Evolutionary conservation across 2,113 vertebrate species (phyloP).

Genomic region (Madoqua kirkii): DNA sequence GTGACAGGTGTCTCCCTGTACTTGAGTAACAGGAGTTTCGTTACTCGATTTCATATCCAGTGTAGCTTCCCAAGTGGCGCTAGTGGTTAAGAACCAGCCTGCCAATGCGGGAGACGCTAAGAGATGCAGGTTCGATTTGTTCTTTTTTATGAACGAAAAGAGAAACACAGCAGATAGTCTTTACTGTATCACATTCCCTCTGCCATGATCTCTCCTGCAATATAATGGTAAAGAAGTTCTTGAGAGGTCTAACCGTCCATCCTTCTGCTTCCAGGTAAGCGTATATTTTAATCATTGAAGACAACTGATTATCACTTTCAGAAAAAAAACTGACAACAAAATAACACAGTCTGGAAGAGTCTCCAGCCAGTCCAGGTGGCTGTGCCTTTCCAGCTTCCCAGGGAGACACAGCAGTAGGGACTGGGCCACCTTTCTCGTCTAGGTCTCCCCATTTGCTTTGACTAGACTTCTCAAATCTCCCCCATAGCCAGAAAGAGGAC

Average conservation of each 20-base stretch:
- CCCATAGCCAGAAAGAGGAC: not conserved
- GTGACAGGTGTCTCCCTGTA: too few species aligned
- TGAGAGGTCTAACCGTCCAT: not conserved
- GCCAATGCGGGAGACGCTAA: too few species aligned
- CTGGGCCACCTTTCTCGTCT: not conserved
- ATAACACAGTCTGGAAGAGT: not conserved
- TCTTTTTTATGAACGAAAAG: not conserved
- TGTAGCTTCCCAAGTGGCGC: too few species aligned
- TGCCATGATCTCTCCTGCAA: not conserved
- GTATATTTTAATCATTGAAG: not conserved
- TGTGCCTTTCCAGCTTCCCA: not conserved
- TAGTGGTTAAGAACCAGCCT: too few species aligned
- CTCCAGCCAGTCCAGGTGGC: not conserved
- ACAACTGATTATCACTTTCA: not conserved
- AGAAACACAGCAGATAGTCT: not conserved
- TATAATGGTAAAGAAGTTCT: not conserved
- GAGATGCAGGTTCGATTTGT: too few species aligned
- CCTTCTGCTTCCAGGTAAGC: not conserved
- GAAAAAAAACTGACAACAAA: not conserved
- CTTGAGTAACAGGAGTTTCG: too few species aligned
- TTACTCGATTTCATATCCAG: too few species aligned
- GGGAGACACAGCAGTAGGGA: fast-evolving
- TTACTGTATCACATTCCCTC: not conserved
- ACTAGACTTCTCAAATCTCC: not conserved
- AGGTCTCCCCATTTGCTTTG: not conserved